Evolutionary conservation across 2,888 invertebrate species (phyloP).

Genomic region (Harpalus rubripes): DNA sequence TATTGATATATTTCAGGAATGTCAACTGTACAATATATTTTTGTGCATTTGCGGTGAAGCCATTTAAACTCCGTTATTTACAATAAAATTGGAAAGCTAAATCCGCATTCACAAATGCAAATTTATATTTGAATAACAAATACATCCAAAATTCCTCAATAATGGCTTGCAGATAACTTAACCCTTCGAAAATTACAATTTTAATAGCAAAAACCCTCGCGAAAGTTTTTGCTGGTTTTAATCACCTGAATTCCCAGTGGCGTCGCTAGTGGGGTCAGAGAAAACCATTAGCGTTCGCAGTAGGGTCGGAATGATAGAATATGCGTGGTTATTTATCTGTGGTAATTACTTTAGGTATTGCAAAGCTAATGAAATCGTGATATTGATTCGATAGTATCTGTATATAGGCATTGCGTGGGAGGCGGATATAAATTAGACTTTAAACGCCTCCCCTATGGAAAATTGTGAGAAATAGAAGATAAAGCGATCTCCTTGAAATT

Average conservation of each 20-base stretch:
- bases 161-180: slow-evolving; percentile 1
- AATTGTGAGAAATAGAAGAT: background rate
- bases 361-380: slow-evolving; percentile 9
- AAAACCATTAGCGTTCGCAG: background rate
- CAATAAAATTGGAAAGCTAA: background rate
- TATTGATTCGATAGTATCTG: slow-evolving; percentile 21
- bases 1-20: too few relatives aligned
- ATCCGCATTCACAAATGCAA: background rate
- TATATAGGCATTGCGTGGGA: background rate
- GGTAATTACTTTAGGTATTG: slow-evolving; percentile 17
- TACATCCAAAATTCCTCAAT: slow-evolving; percentile 1
- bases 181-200: slow-evolving; percentile 13
- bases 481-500: background rate
- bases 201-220: slow-evolving; percentile 18
- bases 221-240: slow-evolving; percentile 18
- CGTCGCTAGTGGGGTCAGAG: background rate
- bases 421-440: background rate
- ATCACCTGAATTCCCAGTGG: slow-evolving; percentile 14
- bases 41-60: background rate
- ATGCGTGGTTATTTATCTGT: slow-evolving; percentile 9
- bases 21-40: too few relatives aligned
- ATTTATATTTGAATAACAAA: slow-evolving; percentile 28
- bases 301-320: slow-evolving; percentile 3
- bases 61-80: background rate
- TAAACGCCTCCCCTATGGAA: slow-evolving; percentile 4